These are phyloP conservation scores for Odontocolon sp. DNA, from an alignment of 2,888 invertebrate species.

Conservation along the genomic window DNA sequence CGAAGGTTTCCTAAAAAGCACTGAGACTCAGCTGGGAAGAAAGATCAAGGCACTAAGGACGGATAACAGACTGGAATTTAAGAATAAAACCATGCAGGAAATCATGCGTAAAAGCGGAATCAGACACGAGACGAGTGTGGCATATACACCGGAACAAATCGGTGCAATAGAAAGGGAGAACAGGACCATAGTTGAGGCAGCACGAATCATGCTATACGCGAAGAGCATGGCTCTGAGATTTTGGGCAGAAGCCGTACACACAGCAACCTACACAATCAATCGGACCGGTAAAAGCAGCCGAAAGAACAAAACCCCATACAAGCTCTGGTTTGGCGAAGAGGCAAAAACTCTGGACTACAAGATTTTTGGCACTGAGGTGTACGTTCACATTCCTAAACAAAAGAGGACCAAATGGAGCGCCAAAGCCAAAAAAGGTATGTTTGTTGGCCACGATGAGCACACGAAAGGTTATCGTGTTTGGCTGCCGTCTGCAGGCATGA, in stretches of 20 bases:
- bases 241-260: background rate
- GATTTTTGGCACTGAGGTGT: constrained; percentile 65
- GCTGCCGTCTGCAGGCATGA: background rate
- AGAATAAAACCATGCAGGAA: constrained; percentile 33
- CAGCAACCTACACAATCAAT: background rate
- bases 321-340: background rate
- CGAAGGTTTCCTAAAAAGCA: constrained; percentile 6
- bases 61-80: constrained; percentile 55
- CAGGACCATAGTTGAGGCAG: constrained; percentile 64
- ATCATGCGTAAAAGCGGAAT: constrained; percentile 30
- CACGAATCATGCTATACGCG: background rate
- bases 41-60: constrained; percentile 44
- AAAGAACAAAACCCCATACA: background rate
- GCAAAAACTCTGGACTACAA: too few relatives aligned
- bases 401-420: constrained; percentile 58
- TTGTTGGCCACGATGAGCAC: constrained; percentile 67
- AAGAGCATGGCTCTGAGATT: background rate
- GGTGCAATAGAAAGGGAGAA: constrained; percentile 67
- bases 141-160: constrained; percentile 60
- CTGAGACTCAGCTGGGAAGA: constrained; percentile 28
- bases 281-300: background rate
- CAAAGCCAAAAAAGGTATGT: constrained; percentile 58
- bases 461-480: constrained; percentile 13
- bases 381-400: constrained; percentile 71
- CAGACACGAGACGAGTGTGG: constrained; percentile 43